Base-by-base conservation (phyloP, 2,797 vertebrate genomes). In the Furcifer pardalis region DNA sequence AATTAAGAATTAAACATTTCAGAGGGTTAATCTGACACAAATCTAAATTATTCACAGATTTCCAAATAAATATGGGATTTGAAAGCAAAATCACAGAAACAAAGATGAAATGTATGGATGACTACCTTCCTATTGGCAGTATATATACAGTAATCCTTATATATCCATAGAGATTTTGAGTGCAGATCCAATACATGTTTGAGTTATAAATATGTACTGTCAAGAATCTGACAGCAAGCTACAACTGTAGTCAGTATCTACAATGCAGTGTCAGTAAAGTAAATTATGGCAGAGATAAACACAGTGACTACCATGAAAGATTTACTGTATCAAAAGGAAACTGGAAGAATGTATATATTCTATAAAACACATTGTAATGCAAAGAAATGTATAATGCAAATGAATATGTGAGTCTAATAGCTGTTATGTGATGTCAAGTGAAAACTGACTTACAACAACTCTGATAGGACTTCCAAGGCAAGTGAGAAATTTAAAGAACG, bases 261-360 rank as follows among this genome's bases (percentile, higher is more conserved):
- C 10, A 21, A 35, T n/a, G 42, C n/a, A 75, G 4, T 91, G 88
- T 92, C 88, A 91, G 82, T 60, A 83, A 80, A 87, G 87, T 87
- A 92, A 71, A 74, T 92, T 87, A 88, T 77, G 82, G 80, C 90
- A 90, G 12, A 89, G 85, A 87, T 42, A 89, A 32, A 86, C 84
- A 87, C 30, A 44, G n/a, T 27, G 25, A 15, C 10, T 77, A 3
- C 9, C 32, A n/a, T 40, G 56, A 46, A 78, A 66, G 25, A 40
- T 27, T 72, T 79, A 21, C 76, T 49, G 35, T n/a, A 37, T 79
- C 6, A 37, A 25, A 84, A 15, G 21, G 25, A 83, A 66, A 40
- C 32, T 56, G 30, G 37, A 56, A 65, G 19, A 7, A 80, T 46
- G 21, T n/a, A 59, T 77, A 79, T 15, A 12, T 68, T 56, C 32